A percentile compares a stretch with the other conserved stretches of the same genome.
Conservation (phyloP, 2,797 vertebrate species). For the Poecile montanus region DNA sequence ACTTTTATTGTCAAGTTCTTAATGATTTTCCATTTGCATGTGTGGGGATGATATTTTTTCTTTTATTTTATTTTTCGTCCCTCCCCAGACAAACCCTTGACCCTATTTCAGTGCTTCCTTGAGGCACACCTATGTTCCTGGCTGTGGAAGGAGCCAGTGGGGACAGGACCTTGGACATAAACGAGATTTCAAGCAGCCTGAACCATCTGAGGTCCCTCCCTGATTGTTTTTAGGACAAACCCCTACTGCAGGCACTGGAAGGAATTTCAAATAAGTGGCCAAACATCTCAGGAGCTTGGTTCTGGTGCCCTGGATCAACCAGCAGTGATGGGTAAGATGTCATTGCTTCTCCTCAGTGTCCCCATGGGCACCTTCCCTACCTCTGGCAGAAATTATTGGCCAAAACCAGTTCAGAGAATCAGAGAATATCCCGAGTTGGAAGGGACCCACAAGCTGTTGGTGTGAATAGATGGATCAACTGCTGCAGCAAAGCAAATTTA, state of each 20-base stretch:
- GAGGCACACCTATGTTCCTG: background rate
- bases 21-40: background rate
- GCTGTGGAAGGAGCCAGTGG: background rate
- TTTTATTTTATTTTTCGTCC: rapidly evolving
- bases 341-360: background rate
- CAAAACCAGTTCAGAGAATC: background rate
- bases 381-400: background rate
- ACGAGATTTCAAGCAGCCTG: background rate
- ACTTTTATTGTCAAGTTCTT: background rate
- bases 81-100: background rate
- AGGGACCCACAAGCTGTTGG: background rate
- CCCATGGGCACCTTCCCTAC: background rate
- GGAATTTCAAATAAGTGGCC: background rate
- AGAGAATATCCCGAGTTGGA: background rate
- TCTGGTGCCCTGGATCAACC: background rate
- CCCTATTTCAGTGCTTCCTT: background rate
- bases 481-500: background rate
- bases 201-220: background rate
- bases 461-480: background rate
- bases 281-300: background rate
- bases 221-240: background rate
- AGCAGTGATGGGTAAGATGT: background rate
- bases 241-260: background rate
- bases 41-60: background rate
- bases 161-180: background rate